These are phyloP conservation scores for Lordiphosa collinella DNA, from an alignment of 1,140 invertebrate species.

Conservation along the genomic window DNA sequence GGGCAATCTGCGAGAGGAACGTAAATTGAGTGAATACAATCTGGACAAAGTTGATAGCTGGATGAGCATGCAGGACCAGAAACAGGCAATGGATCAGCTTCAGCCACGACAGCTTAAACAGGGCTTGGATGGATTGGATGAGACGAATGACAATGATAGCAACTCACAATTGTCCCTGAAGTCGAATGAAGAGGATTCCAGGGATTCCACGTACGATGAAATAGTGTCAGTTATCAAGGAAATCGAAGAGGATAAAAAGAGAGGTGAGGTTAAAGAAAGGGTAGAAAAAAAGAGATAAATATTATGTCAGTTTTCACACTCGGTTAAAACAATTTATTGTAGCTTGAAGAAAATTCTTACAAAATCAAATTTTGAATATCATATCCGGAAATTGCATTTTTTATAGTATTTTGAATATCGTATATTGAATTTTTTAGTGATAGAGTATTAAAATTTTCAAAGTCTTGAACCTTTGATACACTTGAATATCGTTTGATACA, in stretches of 20 bases:
- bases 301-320: too few species aligned
- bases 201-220: constrained; percentile 75
- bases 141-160: constrained; percentile 42
- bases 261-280: constrained; percentile 30
- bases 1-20: constrained; percentile 62
- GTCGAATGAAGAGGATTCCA: constrained; percentile 65
- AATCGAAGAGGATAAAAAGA: constrained; percentile 77
- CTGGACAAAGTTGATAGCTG: constrained; percentile 78
- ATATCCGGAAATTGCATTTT: too few species aligned
- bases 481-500: too few species aligned
- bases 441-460: too few species aligned
- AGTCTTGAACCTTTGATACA: too few species aligned
- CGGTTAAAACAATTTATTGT: too few species aligned
- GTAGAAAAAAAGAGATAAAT: too few species aligned
- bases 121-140: constrained; percentile 39
- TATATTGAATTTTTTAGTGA: too few species aligned
- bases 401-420: too few species aligned
- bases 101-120: constrained; percentile 47
- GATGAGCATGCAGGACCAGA: constrained; percentile 74
- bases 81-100: constrained; percentile 47
- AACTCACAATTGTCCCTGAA: constrained; percentile 58
- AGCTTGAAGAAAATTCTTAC: too few species aligned
- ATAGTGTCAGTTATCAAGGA: constrained; percentile 79
- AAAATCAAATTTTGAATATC: too few species aligned
- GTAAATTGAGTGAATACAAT: constrained; percentile 75